Conservation (phyloP, 2,797 vertebrate genomes). For the Leptodactylus fallax region DNA sequence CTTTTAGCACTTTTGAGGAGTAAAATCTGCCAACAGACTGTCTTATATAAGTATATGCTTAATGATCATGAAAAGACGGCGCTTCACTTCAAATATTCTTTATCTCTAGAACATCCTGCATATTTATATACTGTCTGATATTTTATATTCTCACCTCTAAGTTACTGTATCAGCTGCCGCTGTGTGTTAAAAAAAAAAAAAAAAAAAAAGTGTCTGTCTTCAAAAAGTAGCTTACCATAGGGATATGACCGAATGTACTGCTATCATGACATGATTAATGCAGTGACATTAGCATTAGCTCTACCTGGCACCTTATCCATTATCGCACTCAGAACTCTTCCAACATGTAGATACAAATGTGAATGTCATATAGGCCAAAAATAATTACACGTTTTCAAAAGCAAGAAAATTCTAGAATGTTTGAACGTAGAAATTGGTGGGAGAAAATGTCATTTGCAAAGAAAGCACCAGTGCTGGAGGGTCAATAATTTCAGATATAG, state of each 20-base stretch:
- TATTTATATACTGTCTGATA: conserved; percentile 10
- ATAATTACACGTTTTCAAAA: too few relatives aligned
- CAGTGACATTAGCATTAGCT: conserved; percentile 38
- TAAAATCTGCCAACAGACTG: too few relatives aligned
- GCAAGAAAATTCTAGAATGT: too few relatives aligned
- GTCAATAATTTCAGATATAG: too few relatives aligned
- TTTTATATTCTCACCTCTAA: conserved; percentile 19
- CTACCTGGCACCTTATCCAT: conserved; percentile 5
- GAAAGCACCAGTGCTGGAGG: too few relatives aligned
- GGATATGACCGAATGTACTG: conserved; percentile 28
- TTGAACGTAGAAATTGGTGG: too few relatives aligned
- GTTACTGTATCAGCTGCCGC: conserved; percentile 20
- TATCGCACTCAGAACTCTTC: conserved; percentile 33
- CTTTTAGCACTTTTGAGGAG: too few relatives aligned
- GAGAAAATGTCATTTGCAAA: too few relatives aligned
- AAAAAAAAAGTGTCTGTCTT: conserved; percentile 13
- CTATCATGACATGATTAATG: conserved; percentile 40
- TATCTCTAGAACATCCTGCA: neutral
- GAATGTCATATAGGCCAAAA: neutral
- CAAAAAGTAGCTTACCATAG: conserved; percentile 31
- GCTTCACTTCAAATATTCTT: neutral
- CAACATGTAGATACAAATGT: neutral
- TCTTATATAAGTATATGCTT: too few relatives aligned
- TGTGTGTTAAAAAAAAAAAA: conserved; percentile 22
- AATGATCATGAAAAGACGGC: neutral